Percentiles rank a stretch among this genome's conserved stretches.
These are phyloP conservation scores for Ommatoiulus sabulosus DNA, from an alignment of 2,888 invertebrate genomes.

Conservation along the genomic window DNA sequence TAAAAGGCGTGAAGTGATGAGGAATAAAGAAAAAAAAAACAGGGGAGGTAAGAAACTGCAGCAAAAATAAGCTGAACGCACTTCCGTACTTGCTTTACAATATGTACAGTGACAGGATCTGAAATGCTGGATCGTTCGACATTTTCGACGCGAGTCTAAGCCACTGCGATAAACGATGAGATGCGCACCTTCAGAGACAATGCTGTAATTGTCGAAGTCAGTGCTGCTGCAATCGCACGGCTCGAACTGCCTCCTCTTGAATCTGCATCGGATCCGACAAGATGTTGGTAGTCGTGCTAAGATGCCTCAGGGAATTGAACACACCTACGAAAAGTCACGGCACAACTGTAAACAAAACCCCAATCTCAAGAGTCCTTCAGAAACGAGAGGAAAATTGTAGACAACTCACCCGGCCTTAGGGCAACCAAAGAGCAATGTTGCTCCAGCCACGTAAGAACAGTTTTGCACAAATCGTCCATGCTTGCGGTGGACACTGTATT, in stretches of 20 bases:
- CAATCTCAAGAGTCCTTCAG: neutral
- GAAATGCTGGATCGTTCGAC: neutral
- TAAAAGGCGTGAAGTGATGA: neutral
- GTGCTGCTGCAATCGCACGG: conserved; percentile 5
- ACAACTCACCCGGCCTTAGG: conserved; percentile 85
- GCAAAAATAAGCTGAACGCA: neutral
- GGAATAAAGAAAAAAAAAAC: neutral
- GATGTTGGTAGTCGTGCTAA: conserved; percentile 94
- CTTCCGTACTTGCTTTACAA: conserved; percentile 10
- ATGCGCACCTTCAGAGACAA: neutral
- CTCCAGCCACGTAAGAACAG: conserved; percentile 93
- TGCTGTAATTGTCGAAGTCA: neutral
- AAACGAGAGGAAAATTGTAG: neutral
- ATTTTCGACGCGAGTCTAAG: neutral
- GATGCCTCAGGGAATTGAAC: conserved; percentile 86
- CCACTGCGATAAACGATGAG: neutral
- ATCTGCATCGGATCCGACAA: conserved; percentile 88
- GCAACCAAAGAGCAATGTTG: conserved; percentile 95
- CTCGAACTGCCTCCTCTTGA: conserved; percentile 83
- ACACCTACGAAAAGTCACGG: conserved; percentile 77
- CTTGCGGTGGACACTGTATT: conserved; percentile 91
- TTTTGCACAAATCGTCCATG: conserved; percentile 90
- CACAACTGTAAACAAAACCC: neutral
- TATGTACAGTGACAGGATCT: conserved; percentile 7
- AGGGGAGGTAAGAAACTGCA: conserved; percentile 1